These are phyloP conservation scores for Indicator maculatus DNA, from an alignment of 2,113 vertebrate genomes.

Conservation along the genomic window DNA sequence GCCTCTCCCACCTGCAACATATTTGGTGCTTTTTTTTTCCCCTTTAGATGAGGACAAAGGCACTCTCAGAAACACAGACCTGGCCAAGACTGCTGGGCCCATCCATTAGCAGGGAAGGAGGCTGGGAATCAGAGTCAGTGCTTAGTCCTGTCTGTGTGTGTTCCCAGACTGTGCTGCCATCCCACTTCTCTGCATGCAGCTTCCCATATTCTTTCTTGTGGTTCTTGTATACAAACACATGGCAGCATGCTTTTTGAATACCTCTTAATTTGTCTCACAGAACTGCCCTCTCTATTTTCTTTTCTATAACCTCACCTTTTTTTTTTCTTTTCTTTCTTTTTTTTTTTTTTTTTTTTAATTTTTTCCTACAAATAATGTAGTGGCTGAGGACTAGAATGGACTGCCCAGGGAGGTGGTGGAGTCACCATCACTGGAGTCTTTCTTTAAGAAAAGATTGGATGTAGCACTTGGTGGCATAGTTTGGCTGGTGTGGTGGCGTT, in stretches of 20 bases:
- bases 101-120: neutral
- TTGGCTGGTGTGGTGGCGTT: too few relatives aligned
- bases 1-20: neutral
- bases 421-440: too few relatives aligned
- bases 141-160: neutral
- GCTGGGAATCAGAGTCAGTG: neutral
- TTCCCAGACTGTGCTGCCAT: neutral
- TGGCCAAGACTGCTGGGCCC: neutral
- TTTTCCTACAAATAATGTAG: neutral
- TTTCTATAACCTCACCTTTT: neutral
- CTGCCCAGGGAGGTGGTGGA: too few relatives aligned
- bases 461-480: too few relatives aligned
- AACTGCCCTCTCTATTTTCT: neutral
- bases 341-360: too few relatives aligned
- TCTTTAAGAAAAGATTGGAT: too few relatives aligned
- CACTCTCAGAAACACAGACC: neutral
- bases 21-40: neutral
- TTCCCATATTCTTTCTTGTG: neutral
- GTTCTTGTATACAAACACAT: fast-evolving
- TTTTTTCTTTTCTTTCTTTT: neutral
- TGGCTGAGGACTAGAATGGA: neutral
- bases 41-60: neutral
- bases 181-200: neutral
- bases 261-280: neutral
- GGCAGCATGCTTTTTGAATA: neutral